Evolutionary conservation across 2,797 vertebrate species (phyloP), one percentile per base, ranked within the genome.

Genomic region (Liparis tanakae): DNA sequence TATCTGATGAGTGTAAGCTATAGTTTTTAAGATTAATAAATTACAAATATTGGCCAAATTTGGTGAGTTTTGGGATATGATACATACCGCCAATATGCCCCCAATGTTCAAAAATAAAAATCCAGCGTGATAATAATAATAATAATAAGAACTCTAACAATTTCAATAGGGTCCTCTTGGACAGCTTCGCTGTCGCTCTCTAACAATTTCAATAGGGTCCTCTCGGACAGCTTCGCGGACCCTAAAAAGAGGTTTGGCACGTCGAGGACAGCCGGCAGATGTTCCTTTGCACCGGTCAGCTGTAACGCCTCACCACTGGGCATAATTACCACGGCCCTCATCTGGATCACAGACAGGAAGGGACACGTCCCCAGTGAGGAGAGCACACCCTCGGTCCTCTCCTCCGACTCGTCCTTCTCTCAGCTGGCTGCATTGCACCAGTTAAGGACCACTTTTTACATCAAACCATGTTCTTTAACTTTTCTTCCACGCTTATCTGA

Each of bases 261-360:
- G 46, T 62, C 4, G 39, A 44, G 44, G 18, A 9, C 17, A 71
- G 44, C 48, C n/a, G 36, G 10, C 50, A 43, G 59, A 53, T 41
- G 37, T 76, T 64, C 66, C 53, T 70, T 37, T n/a, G 55, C 59
- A 66, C 17, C 78, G 70, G 39, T 68, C 54, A 53, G 69, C 48
- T 71, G 33, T 48, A 56, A 37, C 20, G 67, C 34, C 57, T 67
- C 72, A 58, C 53, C 44, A 34, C 55, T 50, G 51, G 70, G 67
- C 58, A 30, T 61, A 69, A 74, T 73, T n/a, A 72, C 70, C 63
- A 68, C 56, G 61, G 79, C 79, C 66, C 53, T 72, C 69, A 58
- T 71, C 76, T 88, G 84, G 80, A 81, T 72, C 69, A 22, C 37
- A 64, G 79, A 85, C 85, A 87, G 34, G 72, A 33, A 39, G 60